A percentile compares a stretch with the other conserved stretches of the same genome.
These are phyloP conservation scores for Cossypha dichroa DNA, from an alignment of 2,797 vertebrate genomes.

Conservation along the genomic window DNA sequence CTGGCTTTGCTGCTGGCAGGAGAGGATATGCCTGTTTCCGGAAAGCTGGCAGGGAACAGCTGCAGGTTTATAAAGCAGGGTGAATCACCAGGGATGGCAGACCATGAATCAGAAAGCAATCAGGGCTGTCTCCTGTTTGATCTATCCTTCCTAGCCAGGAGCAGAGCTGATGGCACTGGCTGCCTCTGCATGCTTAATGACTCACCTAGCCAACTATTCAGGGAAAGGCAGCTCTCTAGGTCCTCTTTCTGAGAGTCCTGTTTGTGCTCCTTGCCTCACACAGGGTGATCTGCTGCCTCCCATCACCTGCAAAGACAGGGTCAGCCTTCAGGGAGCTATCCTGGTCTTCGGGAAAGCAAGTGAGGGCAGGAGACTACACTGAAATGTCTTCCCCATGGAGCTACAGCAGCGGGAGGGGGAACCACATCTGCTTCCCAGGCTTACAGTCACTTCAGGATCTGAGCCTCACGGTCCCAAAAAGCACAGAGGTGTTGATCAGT, in stretches of 20 bases:
- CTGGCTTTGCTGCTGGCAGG: not conserved
- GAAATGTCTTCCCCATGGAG: not conserved
- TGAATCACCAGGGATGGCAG: conserved; percentile 12
- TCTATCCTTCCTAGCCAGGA: not conserved
- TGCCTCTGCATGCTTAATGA: not conserved
- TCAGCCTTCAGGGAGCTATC: not conserved
- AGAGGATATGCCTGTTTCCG: not conserved
- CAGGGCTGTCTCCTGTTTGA: conserved; percentile 20
- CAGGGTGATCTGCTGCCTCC: not conserved
- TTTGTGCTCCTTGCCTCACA: not conserved
- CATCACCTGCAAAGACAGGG: not conserved
- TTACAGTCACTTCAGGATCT: not conserved
- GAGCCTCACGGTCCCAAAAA: not conserved
- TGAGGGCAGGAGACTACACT: not conserved
- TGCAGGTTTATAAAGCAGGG: conserved; percentile 5
- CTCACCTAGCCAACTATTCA: not conserved
- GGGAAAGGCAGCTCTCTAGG: not conserved
- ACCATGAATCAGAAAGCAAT: conserved; percentile 49
- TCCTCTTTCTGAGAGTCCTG: not conserved
- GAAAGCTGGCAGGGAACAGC: conserved; percentile 40
- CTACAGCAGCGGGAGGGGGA: accelerated
- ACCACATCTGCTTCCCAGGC: not conserved
- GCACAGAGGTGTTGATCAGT: not conserved
- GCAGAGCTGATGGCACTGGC: not conserved
- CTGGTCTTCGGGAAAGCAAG: not conserved